A percentile compares a stretch with the other conserved stretches of the same genome.
Conservation (phyloP, 2,113 vertebrate genomes). For the Leptosomus discolor region DNA sequence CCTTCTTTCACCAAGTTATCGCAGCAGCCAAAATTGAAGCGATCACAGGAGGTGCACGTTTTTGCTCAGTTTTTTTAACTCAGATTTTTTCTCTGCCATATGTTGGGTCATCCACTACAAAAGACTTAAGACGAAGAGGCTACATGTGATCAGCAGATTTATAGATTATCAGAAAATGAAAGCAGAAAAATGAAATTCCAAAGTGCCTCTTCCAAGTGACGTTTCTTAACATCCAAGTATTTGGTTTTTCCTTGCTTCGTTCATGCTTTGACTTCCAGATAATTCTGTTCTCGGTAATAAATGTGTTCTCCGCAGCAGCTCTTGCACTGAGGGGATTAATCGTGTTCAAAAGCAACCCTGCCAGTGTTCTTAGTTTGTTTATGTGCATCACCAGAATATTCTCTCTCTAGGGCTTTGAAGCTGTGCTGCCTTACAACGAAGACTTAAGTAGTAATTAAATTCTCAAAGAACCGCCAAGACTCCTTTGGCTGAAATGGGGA, state of each 20-base stretch:
- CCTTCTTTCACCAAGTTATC: background rate
- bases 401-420: slow-evolving; percentile 58
- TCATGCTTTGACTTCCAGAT: background rate
- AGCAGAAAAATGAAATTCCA: background rate
- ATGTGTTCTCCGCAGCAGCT: background rate
- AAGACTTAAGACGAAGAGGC: slow-evolving; percentile 14
- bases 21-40: background rate
- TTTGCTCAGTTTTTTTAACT: background rate
- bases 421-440: slow-evolving; percentile 40
- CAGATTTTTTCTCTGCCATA: slow-evolving; percentile 43
- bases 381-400: slow-evolving; percentile 47
- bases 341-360: background rate
- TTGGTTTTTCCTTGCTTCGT: background rate
- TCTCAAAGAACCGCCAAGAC: background rate
- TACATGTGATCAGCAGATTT: slow-evolving; percentile 55
- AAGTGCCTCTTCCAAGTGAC: background rate
- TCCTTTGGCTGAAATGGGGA: slow-evolving; percentile 56
- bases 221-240: background rate
- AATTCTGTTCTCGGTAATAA: background rate
- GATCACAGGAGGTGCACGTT: slow-evolving; percentile 5
- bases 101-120: slow-evolving; percentile 59
- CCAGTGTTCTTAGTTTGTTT: background rate
- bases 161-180: slow-evolving; percentile 24
- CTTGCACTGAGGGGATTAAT: background rate
- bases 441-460: slow-evolving; percentile 40